These are phyloP conservation scores for Oreortyx pictus DNA, from an alignment of 2,797 vertebrate species.

Conservation along the genomic window DNA sequence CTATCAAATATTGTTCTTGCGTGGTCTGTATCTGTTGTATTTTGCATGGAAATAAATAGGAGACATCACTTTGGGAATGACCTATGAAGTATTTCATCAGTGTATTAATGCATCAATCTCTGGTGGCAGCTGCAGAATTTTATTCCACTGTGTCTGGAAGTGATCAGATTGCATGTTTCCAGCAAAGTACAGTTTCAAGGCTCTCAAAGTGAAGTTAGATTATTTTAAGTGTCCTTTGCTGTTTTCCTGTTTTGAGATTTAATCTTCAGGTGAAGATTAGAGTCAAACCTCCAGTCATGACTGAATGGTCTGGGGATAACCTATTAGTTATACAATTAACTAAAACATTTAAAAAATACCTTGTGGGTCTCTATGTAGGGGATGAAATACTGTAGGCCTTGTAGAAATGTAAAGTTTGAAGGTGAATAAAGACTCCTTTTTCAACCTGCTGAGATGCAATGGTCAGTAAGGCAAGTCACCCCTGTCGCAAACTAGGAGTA, in stretches of 20 bases:
- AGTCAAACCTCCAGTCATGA: neutral
- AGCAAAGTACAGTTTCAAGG: neutral
- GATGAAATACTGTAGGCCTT: neutral
- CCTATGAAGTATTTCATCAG: neutral
- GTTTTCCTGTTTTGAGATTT: neutral
- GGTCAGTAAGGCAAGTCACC: fast-evolving
- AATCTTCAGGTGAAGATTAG: neutral
- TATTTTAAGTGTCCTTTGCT: neutral
- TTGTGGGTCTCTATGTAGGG: neutral
- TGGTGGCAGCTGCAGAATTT: neutral
- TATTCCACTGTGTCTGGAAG: neutral
- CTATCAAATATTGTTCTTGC: too few species aligned
- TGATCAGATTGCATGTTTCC: neutral
- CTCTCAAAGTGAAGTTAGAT: neutral
- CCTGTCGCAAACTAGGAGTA: neutral
- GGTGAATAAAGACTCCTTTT: neutral
- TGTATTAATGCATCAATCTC: neutral
- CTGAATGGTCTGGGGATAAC: neutral
- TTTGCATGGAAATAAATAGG: too few species aligned
- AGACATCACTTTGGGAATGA: too few species aligned
- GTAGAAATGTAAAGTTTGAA: neutral
- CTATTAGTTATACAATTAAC: neutral
- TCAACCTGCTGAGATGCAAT: neutral
- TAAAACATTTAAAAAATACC: neutral
- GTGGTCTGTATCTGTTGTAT: too few species aligned